These are phyloP conservation scores for Neofelis nebulosa DNA, from an alignment of 2,113 vertebrate genomes.

Conservation along the genomic window DNA sequence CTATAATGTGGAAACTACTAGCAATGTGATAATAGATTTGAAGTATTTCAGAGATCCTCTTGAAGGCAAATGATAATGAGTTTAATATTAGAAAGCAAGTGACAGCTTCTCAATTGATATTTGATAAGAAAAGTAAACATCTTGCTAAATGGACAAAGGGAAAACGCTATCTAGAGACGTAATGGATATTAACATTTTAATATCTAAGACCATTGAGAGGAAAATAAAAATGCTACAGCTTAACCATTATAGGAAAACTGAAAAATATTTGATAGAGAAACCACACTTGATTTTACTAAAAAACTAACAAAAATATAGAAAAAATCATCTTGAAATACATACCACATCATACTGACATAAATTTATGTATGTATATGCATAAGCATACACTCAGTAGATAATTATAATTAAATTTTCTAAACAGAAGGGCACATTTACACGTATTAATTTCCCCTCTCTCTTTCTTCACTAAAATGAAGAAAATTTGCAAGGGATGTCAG, in stretches of 20 bases:
- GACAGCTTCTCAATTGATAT: background rate
- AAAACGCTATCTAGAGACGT: background rate
- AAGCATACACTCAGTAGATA: background rate
- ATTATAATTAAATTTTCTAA: background rate
- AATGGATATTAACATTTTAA: constrained; percentile 2
- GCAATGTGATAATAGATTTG: background rate
- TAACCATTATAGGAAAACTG: background rate
- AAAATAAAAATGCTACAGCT: background rate
- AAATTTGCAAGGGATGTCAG: background rate
- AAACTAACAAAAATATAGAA: background rate
- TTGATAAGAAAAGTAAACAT: background rate
- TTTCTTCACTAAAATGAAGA: background rate
- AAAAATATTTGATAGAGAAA: background rate
- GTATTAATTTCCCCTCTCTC: background rate
- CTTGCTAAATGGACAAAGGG: background rate
- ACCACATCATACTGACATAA: background rate
- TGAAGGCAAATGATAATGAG: background rate
- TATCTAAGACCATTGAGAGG: background rate
- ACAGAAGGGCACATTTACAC: background rate
- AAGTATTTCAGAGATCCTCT: constrained; percentile 22
- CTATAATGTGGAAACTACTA: background rate
- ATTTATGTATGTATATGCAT: background rate
- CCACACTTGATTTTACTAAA: background rate
- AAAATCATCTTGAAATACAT: background rate
- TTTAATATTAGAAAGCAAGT: background rate